A percentile compares a stretch with the other conserved stretches of the same genome.
Evolutionary conservation across 2,113 vertebrate species (phyloP).

Genomic region (Neomonachus schauinslandi): DNA sequence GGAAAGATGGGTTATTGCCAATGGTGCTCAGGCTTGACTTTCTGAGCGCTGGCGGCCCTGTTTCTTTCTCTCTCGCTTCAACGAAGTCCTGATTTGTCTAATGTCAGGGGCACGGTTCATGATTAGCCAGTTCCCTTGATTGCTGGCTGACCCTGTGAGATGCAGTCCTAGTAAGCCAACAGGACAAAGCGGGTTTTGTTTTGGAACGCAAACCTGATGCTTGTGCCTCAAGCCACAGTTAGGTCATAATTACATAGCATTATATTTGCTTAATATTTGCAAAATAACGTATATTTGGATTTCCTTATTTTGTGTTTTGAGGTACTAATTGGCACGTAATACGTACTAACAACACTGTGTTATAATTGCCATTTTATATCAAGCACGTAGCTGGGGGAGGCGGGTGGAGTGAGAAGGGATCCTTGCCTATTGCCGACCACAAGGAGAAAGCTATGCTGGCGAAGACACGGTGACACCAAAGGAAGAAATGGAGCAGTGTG

Average conservation of each 20-base stretch:
- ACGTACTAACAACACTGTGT: not conserved
- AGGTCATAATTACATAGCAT: not conserved
- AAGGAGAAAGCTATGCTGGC: not conserved
- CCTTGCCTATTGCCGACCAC: not conserved
- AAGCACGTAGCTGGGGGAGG: not conserved
- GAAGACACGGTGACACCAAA: not conserved
- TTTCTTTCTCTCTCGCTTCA: not conserved
- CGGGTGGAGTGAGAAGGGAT: too few species aligned
- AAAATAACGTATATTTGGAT: not conserved
- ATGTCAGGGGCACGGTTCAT: not conserved
- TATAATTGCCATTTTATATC: not conserved
- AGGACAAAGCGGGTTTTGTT: not conserved
- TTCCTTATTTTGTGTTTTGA: not conserved
- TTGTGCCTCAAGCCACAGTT: not conserved
- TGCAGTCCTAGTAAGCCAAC: not conserved
- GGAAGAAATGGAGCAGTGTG: accelerated
- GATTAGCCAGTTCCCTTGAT: not conserved
- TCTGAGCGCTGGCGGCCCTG: accelerated
- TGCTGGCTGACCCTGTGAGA: not conserved
- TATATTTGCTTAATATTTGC: not conserved
- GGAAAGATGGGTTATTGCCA: too few species aligned
- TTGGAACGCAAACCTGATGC: not conserved
- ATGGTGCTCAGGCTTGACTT: too few species aligned
- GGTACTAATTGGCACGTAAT: not conserved
- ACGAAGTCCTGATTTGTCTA: not conserved